These are phyloP conservation scores for Epizoanthus fatuus DNA, from an alignment of 92 coral and sea anemone genomes.

Conservation along the genomic window DNA sequence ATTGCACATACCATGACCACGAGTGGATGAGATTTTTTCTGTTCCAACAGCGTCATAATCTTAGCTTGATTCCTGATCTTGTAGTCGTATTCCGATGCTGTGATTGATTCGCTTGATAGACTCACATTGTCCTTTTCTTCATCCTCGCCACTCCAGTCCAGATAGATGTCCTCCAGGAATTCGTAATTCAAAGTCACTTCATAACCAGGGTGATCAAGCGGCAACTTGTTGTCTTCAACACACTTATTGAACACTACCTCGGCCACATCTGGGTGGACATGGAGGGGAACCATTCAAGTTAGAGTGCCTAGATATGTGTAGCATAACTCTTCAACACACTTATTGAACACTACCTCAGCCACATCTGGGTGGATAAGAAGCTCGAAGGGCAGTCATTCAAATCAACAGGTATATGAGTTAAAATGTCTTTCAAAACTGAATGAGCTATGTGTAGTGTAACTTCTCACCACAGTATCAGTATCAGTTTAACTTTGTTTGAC, in stretches of 20 bases:
- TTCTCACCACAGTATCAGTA: too few relatives aligned
- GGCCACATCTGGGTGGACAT: conserved; percentile 80
- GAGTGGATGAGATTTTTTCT: conserved; percentile 92
- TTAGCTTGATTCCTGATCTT: conserved; percentile 47
- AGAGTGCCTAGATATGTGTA: too few relatives aligned
- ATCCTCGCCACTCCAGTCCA: conserved; percentile 76
- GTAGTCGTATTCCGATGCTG: conserved; percentile 54
- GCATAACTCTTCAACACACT: too few relatives aligned
- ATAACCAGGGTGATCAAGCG: conserved; percentile 74
- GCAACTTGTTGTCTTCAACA: conserved; percentile 76
- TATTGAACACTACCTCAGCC: too few relatives aligned
- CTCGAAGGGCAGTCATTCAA: too few relatives aligned
- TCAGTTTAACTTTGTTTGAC: too few relatives aligned
- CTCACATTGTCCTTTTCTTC: conserved; percentile 81
- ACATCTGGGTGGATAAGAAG: too few relatives aligned
- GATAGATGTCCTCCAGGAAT: conserved; percentile 92
- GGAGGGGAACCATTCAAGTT: background rate
- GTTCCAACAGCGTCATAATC: conserved; percentile 79
- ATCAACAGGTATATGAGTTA: background rate
- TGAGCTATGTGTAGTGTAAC: too few relatives aligned
- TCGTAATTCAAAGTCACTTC: conserved; percentile 79
- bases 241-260: conserved; percentile 87
- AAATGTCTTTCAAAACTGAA: too few relatives aligned
- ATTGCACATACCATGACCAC: conserved; percentile 86
- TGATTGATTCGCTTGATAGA: conserved; percentile 49